A percentile compares a stretch with the other conserved stretches of the same genome.
These are phyloP conservation scores for Theretra japonica DNA, from an alignment of 2,888 invertebrate genomes.

Conservation along the genomic window DNA sequence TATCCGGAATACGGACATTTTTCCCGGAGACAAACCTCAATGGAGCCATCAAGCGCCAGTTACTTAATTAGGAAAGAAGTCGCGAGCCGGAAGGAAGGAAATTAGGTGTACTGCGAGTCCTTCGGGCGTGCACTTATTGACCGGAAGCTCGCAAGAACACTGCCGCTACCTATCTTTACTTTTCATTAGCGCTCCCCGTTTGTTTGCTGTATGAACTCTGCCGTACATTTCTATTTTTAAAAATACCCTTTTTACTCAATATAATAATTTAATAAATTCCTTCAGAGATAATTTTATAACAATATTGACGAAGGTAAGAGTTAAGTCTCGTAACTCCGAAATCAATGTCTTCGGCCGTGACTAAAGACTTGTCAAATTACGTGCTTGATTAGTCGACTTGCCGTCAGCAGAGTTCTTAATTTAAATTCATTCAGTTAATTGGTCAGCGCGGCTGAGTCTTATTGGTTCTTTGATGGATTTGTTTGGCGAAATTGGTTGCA, in stretches of 20 bases:
- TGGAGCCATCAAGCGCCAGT: constrained; percentile 48
- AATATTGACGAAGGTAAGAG: not conserved
- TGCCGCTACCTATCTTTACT: constrained; percentile 56
- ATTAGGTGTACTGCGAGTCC: constrained; percentile 54
- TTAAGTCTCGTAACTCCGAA: constrained; percentile 8
- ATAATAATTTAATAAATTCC: not conserved
- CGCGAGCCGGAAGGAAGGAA: constrained; percentile 54
- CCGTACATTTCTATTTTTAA: constrained; percentile 8
- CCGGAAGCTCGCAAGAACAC: constrained; percentile 52
- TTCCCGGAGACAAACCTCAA: constrained; percentile 36
- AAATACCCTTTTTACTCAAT: not conserved
- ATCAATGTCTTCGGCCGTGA: constrained; percentile 24
- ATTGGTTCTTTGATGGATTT: constrained; percentile 57
- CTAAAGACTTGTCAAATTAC: constrained; percentile 50
- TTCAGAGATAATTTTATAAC: not conserved
- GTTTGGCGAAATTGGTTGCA: constrained; percentile 44
- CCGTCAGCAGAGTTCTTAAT: constrained; percentile 53
- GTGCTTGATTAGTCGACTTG: constrained; percentile 49
- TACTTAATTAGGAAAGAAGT: constrained; percentile 56
- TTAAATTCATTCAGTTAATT: constrained; percentile 57
- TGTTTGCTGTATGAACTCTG: constrained; percentile 17
- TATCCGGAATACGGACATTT: constrained; percentile 14
- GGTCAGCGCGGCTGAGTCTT: constrained; percentile 50
- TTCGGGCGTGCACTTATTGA: constrained; percentile 55
- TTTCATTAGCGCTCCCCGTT: constrained; percentile 54